Base-by-base conservation (phyloP, 2,113 vertebrate genomes). In the Pundamilia nyererei region DNA sequence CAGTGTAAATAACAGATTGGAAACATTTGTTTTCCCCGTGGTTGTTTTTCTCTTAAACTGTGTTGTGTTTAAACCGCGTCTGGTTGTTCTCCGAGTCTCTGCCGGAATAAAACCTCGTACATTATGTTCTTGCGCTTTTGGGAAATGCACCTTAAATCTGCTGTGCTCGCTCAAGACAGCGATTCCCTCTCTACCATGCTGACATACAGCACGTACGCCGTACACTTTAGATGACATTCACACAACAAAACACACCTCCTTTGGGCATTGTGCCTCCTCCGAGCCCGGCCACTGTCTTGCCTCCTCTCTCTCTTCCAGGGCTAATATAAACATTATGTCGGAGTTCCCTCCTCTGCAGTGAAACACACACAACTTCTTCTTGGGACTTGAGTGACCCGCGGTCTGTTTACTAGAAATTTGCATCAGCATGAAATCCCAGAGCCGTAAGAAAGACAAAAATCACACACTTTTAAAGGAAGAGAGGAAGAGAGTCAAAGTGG, bases 351-450 rank as follows among this genome's bases (percentile, higher is more conserved):
- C 51, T 45, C 55, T 6, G 9, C 26, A 72, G n/a, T 13, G 3
- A 85, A 86, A 88, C 29, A 58, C 53, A 70, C 72, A 86, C 24
- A 13, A 85, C 87, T 81, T 86, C 54, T 89, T 81, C 90, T 72
- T 58, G n/a, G 68, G 75, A 87, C 85, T 82, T 21, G 49, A 47
- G 51, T 79, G 89, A 93, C 92, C 86, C 3, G 6, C 24, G n/a
- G 86, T 91, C 81, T 89, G 89, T 95, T 94, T 90, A 93, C 85
- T 58, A 29, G 85, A 87, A 87, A 89, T 89, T 80, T 89, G 84
- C 91, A 88, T 89, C 82, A 40, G 80, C 83, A 60, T 87, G 86
- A 89, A 86, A 53, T 91, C 70, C 85, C 55, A 26, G 54, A 89
- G 72, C 84, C 86, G 70, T 80, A 58, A 60, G 68, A 86, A 90